Percentiles rank a stretch among this genome's conserved stretches.
Evolutionary conservation across 2,888 invertebrate genomes (phyloP).

Genomic region (Malthinus flaveolus): DNA sequence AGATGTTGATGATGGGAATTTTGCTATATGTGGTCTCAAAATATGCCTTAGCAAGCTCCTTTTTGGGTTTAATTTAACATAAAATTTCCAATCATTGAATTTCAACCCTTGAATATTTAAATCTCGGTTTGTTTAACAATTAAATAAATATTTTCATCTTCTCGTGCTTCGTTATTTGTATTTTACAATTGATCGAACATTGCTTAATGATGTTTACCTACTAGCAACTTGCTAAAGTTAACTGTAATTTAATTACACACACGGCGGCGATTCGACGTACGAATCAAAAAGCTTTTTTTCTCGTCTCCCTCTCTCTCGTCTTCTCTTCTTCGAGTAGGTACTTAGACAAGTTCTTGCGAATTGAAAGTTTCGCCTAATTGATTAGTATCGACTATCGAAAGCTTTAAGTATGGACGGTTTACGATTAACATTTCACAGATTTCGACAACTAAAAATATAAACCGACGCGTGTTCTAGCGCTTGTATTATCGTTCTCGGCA

Average conservation of each 20-base stretch:
- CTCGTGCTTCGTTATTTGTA: not conserved
- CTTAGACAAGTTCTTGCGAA: not conserved
- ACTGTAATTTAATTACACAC: conserved; percentile 1
- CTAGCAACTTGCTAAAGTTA: not conserved
- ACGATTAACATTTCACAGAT: conserved; percentile 18
- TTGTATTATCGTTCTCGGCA: conserved; percentile 10
- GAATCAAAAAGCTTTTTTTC: not conserved
- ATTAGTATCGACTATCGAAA: not conserved
- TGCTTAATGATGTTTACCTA: conserved; percentile 5
- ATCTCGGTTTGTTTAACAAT: not conserved
- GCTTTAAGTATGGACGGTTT: not conserved
- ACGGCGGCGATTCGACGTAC: not conserved
- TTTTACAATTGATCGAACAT: conserved; percentile 5
- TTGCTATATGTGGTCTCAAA: too few relatives aligned
- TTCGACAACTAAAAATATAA: conserved; percentile 20
- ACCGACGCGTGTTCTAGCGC: conserved; percentile 11
- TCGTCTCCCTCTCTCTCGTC: not conserved
- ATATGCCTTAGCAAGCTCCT: too few relatives aligned
- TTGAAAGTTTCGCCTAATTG: not conserved
- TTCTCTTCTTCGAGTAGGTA: not conserved
- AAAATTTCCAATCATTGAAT: too few relatives aligned
- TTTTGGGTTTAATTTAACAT: too few relatives aligned
- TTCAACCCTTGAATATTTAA: too few relatives aligned
- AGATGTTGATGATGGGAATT: too few relatives aligned
- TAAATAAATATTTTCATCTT: conserved; percentile 1